Evolutionary conservation across 2,113 vertebrate species (phyloP).

Genomic region (Clarias gariepinus): DNA sequence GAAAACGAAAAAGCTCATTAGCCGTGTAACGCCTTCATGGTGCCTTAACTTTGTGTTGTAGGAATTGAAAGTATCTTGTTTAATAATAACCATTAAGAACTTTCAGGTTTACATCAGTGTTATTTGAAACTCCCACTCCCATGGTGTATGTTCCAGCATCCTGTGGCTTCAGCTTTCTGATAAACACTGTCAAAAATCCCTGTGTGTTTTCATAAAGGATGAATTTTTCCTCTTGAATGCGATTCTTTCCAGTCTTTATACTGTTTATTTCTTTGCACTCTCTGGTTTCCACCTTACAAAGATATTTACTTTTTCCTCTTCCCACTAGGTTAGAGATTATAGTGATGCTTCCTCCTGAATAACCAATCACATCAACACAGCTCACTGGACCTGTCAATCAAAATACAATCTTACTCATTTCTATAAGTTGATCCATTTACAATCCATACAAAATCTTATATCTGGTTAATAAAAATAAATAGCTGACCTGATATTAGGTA

Average conservation of each 20-base stretch:
- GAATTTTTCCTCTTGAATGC: neutral
- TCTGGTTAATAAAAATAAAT: neutral
- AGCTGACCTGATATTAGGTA: slow-evolving; percentile 37
- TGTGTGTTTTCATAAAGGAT: neutral
- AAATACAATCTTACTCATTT: neutral
- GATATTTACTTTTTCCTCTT: neutral
- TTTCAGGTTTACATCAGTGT: neutral
- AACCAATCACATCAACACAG: neutral
- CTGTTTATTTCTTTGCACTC: neutral
- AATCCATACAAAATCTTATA: neutral
- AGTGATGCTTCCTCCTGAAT: slow-evolving; percentile 16
- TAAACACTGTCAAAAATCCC: slow-evolving; percentile 11
- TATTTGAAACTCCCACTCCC: neutral
- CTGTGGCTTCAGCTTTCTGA: slow-evolving; percentile 16
- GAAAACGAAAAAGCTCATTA: neutral
- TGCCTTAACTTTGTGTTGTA: neutral
- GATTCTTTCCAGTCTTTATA: neutral
- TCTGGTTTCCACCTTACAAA: neutral
- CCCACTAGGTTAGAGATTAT: neutral
- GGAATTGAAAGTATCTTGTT: neutral
- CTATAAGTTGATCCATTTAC: neutral
- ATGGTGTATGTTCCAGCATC: slow-evolving; percentile 32
- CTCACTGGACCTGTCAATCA: slow-evolving; percentile 11
- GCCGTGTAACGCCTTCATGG: neutral
- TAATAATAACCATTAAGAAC: neutral